Evolutionary conservation across 2,113 vertebrate species (phyloP), one percentile per base, ranked within the genome.

Genomic region (Paratilapia polleni): DNA sequence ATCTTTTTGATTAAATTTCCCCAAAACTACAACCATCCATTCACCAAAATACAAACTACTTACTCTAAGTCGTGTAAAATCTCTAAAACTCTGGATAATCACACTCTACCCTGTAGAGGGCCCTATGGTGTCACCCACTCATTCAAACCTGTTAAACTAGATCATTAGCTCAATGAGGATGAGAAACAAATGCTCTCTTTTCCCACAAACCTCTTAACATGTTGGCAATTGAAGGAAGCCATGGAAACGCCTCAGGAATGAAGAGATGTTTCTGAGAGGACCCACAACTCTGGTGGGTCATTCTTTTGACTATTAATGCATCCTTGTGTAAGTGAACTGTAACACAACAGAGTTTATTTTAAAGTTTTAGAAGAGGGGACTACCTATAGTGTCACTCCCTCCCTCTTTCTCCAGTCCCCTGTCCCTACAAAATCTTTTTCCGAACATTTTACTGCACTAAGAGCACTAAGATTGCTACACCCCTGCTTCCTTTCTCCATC

Each of bases 171-270:
- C 77, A 82, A 91, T 92, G 91, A 91, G 85, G 84, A 87, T 76
- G 89, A 79, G 85, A 92, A 87, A 94, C 89, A 91, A 93, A 93
- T 60, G 68, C 81, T 82, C 90, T 85, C 85, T 90, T 94, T 96
- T 95, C 94, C 95, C 95, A 95, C 93, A 94, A 94, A 95, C 91
- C 91, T 94, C 93, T 94, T 88, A 95, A 95, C 95, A 94, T 94
- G 93, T 82, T 91, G 93, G 92, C 90, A 91, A 95, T 92, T 94
- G 92, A 91, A 47, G 59, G 91, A 66, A 62, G 77, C 92, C 95
- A 94, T 95, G 94, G 95, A 86, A 94, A 96, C 93, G 62, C 36
- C 54, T 76, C 24, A 34, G 92, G 94, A 95, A 94, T 95, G 95
- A 82, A 80, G 85, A 85, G 88, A 86, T 86, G 38, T 86, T 92